Percentiles rank a stretch among this genome's conserved stretches.
Evolutionary conservation across 2,113 vertebrate species (phyloP).

Genomic region (Chaetops frenatus): DNA sequence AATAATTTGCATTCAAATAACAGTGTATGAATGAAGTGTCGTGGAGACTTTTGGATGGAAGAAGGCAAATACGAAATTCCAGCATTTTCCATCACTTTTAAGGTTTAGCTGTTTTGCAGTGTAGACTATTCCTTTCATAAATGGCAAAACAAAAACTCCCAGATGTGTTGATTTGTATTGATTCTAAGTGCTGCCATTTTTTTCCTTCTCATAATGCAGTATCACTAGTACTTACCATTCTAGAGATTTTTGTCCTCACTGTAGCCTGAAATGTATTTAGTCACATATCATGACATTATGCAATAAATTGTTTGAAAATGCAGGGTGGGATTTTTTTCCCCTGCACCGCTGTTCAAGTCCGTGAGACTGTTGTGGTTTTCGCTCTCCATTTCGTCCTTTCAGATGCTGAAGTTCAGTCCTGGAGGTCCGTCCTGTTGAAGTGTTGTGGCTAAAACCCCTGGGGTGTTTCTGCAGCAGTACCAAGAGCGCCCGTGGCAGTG

Average conservation of each 20-base stretch:
- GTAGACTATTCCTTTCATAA: slow-evolving; percentile 25
- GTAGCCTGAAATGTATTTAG: slow-evolving; percentile 66
- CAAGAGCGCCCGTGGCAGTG: fast-evolving
- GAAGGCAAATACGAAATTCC: slow-evolving; percentile 45
- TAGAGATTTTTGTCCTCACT: slow-evolving; percentile 51
- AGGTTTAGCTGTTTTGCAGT: slow-evolving; percentile 7
- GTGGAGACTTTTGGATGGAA: slow-evolving; percentile 54
- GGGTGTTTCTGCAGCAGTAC: neutral
- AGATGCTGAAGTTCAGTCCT: neutral
- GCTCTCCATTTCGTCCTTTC: neutral
- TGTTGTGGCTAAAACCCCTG: fast-evolving
- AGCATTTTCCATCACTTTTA: slow-evolving; percentile 24
- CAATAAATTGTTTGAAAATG: slow-evolving; percentile 69
- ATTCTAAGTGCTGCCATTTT: slow-evolving; percentile 42
- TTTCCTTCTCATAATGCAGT: slow-evolving; percentile 4
- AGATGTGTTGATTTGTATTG: neutral
- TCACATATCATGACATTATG: slow-evolving; percentile 68
- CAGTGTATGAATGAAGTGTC: slow-evolving; percentile 2
- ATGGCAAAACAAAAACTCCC: neutral
- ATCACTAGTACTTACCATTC: slow-evolving; percentile 5
- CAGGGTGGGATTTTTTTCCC: neutral
- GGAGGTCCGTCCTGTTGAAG: neutral
- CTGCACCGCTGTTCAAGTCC: neutral
- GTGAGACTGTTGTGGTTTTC: slow-evolving; percentile 11
- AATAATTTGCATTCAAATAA: slow-evolving; percentile 52